Percentiles rank a stretch among this genome's conserved stretches.
Conservation (phyloP, 1,140 invertebrate species). For the Delia radicum region DNA sequence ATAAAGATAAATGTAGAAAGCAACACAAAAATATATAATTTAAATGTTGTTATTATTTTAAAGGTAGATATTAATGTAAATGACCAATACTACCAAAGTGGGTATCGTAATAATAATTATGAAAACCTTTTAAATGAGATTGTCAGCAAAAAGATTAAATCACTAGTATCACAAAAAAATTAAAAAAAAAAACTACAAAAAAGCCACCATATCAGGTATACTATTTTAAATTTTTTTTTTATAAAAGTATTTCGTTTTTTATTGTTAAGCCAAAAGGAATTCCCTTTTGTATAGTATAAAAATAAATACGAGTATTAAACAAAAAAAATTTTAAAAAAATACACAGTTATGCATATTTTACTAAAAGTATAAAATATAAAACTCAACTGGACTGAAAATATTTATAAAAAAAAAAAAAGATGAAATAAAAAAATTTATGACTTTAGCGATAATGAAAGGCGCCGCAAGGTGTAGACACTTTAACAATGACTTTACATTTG, state of each 20-base stretch:
- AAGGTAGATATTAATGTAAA: too few species aligned
- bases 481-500: slow-evolving; percentile 9
- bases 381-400: too few species aligned
- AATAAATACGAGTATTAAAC: too few species aligned
- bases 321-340: background rate
- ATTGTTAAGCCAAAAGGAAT: background rate
- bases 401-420: slow-evolving; percentile 9
- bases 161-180: background rate
- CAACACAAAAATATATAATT: too few species aligned
- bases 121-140: background rate
- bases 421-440: slow-evolving; percentile 45
- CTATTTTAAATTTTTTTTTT: background rate
- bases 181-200: too few species aligned
- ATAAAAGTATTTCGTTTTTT: background rate
- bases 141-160: background rate
- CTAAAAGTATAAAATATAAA: background rate
- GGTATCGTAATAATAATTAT: background rate
- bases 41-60: too few species aligned
- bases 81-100: too few species aligned
- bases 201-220: background rate
- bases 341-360: too few species aligned
- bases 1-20: too few species aligned
- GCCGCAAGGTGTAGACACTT: slow-evolving; percentile 49
- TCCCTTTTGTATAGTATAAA: too few species aligned
- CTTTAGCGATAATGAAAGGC: slow-evolving; percentile 49